Evolutionary conservation across 2,888 invertebrate species (phyloP).

Genomic region (Parnassius smintheus): DNA sequence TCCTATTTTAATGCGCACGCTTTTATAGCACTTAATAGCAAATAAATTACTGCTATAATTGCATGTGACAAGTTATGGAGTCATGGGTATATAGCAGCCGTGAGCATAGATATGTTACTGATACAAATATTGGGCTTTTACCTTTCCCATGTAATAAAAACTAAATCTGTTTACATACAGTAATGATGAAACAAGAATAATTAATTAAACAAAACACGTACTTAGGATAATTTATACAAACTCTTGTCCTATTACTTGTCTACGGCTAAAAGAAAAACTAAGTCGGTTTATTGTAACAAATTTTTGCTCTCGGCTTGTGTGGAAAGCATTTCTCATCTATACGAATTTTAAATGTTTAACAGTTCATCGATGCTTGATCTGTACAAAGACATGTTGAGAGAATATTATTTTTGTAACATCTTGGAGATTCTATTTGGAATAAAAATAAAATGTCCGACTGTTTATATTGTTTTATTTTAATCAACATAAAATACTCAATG

Average conservation of each 20-base stretch:
- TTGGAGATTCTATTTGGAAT: conserved; percentile 35
- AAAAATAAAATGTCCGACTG: conserved; percentile 33
- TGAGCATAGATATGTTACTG: conserved; percentile 13
- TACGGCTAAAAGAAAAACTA: no score
- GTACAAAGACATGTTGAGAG: conserved; percentile 48
- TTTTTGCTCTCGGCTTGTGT: background rate
- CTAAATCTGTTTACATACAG: no score
- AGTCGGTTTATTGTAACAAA: background rate
- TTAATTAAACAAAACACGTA: no score
- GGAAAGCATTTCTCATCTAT: conserved; percentile 2
- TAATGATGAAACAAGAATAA: no score
- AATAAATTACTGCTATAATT: conserved; percentile 14
- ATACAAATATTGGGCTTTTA: no score
- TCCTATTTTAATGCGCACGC: conserved; percentile 7
- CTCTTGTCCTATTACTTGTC: no score
- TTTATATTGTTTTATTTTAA: conserved; percentile 24
- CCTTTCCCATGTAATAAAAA: no score
- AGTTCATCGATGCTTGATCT: conserved; percentile 43
- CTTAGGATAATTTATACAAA: no score
- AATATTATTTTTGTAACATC: conserved; percentile 57
- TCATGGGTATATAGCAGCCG: conserved; percentile 11
- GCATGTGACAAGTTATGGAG: conserved; percentile 10
- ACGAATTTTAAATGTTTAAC: conserved; percentile 1
- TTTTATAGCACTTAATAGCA: conserved; percentile 10
- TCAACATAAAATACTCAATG: no score